Evolutionary conservation across 1,140 invertebrate species (phyloP), one percentile per base, ranked within the genome.

Genomic region (Formica exsecta): DNA sequence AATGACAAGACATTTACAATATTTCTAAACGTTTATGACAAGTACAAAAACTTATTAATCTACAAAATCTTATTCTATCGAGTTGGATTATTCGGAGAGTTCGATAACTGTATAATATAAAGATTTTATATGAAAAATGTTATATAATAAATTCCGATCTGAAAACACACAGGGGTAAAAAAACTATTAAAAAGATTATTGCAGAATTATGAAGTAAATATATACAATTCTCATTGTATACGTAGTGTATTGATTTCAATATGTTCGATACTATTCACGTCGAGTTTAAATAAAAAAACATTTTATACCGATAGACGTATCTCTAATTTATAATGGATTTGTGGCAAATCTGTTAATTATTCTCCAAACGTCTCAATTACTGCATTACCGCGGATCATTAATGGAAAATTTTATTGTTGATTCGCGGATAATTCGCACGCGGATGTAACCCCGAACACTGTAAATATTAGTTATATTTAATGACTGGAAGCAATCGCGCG

Each of bases 391-490:
- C 11, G 16, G 41, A 62, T 71, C 57, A 19, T 44, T 83, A 74
- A 83, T 83, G 54, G 70, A 83, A 84, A 74, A 75, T 84, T 74
- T 61, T 25, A 6, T 22, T 2, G 36, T 51, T 44, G 38, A 73
- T 71, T 70, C 36, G 38, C 25, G 25, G 19, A 48, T 84, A 76
- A 87, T 48, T 29, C 38, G 62, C 59, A 13, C 41, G 22, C 25
- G 11, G 1, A 6, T 68, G 79, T 51, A 51, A 51, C 62, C 16
- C 64, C 7, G n/a, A 41, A 16, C 38, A 51, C n/a, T 54, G 57
- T 38, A 83, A 86, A 81, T 84, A 79, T 89, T 91, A 88, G 80
- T 91, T 84, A 88, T 64, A 54, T 86, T 90, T 91, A 90, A 90
- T 86, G 71, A 88, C 73, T 62, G 65, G 2, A 73, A 61, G 68